Percentiles rank a stretch among this genome's conserved stretches.
phyloP scores from a whole-genome alignment of 2,888 invertebrate species.

The Melangyna quadrimaculata region DNA sequence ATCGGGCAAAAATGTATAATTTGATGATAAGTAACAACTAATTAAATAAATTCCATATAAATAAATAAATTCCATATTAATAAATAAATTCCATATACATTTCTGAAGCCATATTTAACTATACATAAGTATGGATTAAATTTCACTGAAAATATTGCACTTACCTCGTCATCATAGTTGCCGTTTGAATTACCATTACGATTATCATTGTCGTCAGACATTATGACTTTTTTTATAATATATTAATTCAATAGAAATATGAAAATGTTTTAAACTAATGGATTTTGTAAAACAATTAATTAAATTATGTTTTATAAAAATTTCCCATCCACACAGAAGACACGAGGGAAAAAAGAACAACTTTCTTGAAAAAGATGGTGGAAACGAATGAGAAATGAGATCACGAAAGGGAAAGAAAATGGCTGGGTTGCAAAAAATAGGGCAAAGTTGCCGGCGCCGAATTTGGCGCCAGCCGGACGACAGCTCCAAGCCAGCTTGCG shows the following conservation, averaged over 20 bases:
- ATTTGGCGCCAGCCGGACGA: background rate
- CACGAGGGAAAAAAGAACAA: conserved; percentile 8
- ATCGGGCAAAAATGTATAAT: background rate
- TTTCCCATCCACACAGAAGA: conserved; percentile 28
- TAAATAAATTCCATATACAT: no score
- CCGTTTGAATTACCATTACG: conserved; percentile 66
- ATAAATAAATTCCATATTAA: no score
- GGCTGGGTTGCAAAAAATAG: conserved; percentile 11
- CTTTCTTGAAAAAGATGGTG: conserved; percentile 44
- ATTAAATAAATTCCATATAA: background rate
- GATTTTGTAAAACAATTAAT: conserved; percentile 16
- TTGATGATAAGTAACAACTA: background rate
- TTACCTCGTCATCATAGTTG: conserved; percentile 66
- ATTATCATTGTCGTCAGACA: conserved; percentile 63
- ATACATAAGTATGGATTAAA: no score
- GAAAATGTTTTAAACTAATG: background rate
- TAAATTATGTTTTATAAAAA: conserved; percentile 8
- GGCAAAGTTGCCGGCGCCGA: conserved; percentile 31
- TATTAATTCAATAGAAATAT: background rate
- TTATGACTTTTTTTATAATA: conserved; percentile 11
- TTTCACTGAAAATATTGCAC: no score
- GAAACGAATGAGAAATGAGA: conserved; percentile 43
- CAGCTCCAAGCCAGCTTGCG: conserved; percentile 18
- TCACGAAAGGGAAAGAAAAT: background rate
- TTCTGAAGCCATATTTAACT: no score